These are phyloP conservation scores for Idaea straminata DNA, from an alignment of 2,888 invertebrate species.

Conservation along the genomic window DNA sequence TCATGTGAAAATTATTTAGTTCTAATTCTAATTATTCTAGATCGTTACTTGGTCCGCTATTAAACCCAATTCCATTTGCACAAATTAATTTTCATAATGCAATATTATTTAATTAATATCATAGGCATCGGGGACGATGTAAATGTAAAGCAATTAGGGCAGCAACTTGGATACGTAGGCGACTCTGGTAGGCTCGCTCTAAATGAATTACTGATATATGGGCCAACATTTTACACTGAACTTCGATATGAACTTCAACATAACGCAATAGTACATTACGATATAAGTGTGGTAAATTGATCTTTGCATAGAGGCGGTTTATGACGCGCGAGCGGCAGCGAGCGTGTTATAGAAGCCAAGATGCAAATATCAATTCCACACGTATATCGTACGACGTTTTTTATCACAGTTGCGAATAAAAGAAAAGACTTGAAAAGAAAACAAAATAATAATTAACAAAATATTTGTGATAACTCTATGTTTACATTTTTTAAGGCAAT, in stretches of 20 bases:
- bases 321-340: too few relatives aligned
- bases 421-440: too few relatives aligned
- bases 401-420: too few relatives aligned
- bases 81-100: background rate
- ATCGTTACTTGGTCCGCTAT: background rate
- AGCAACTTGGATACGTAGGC: constrained; percentile 17
- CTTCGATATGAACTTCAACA: background rate
- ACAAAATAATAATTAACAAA: too few relatives aligned
- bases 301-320: too few relatives aligned
- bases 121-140: background rate
- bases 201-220: constrained; percentile 17
- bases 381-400: too few relatives aligned
- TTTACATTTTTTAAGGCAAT: too few relatives aligned
- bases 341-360: too few relatives aligned
- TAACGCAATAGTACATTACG: too few relatives aligned
- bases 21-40: background rate
- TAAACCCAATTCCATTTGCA: background rate
- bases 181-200: constrained; percentile 5
- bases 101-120: background rate
- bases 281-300: too few relatives aligned
- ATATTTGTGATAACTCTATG: too few relatives aligned
- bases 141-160: constrained; percentile 13
- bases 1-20: background rate
- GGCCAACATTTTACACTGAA: background rate
- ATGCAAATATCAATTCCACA: too few relatives aligned